phyloP scores from a whole-genome alignment of 2,113 vertebrate species.

The Phalacrocorax aristotelis region DNA sequence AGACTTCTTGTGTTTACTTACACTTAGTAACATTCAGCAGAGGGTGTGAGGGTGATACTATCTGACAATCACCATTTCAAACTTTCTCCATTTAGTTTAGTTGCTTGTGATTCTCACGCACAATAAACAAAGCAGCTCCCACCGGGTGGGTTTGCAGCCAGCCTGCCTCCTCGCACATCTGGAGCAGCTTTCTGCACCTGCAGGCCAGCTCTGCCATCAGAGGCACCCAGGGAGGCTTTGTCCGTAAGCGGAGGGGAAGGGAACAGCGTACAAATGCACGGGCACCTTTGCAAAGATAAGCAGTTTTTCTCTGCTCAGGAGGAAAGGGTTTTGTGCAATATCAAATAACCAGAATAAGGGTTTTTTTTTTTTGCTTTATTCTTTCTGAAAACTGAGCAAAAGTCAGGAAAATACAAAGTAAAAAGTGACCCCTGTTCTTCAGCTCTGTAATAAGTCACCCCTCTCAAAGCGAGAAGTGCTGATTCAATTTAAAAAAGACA shows the following conservation, averaged over 20 bases:
- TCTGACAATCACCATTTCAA: neutral
- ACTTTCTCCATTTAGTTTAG: neutral
- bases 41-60: conserved; percentile 2
- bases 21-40: neutral
- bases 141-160: neutral
- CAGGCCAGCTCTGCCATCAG: neutral
- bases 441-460: neutral
- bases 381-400: neutral
- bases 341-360: neutral
- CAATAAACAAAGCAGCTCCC: neutral
- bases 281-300: neutral
- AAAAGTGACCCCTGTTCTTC: neutral
- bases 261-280: fast-evolving
- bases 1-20: neutral
- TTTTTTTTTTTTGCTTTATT: fast-evolving
- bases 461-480: neutral
- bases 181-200: neutral
- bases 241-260: neutral
- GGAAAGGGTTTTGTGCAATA: neutral
- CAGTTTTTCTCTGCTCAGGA: neutral
- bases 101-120: neutral
- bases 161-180: neutral
- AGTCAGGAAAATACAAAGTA: neutral
- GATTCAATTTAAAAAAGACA: neutral
- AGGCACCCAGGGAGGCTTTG: fast-evolving